Percentiles rank a stretch among this genome's conserved stretches.
These are phyloP conservation scores for Caradrina kadenii DNA, from an alignment of 2,888 invertebrate species.

Conservation along the genomic window DNA sequence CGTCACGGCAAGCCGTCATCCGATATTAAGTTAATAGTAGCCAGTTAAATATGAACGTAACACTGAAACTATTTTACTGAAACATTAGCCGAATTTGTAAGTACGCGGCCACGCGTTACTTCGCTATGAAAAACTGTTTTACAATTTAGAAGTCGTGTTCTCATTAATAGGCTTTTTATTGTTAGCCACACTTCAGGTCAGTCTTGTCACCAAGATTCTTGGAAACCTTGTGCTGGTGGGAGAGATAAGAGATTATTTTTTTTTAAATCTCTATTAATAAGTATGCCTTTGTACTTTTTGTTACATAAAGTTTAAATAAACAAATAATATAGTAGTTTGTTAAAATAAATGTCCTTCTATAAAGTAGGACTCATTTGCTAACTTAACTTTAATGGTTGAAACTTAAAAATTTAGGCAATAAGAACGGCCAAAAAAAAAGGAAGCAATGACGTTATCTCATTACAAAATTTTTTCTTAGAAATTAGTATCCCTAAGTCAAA, in stretches of 20 bases:
- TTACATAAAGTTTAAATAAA: too few relatives aligned
- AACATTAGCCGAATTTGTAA: conserved; percentile 44
- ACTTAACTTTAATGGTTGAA: too few relatives aligned
- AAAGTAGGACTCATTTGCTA: too few relatives aligned
- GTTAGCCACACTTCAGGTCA: not conserved
- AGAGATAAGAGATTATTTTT: not conserved
- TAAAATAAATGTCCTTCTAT: too few relatives aligned
- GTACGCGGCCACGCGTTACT: conserved; percentile 13
- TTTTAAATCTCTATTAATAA: not conserved
- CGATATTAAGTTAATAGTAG: conserved; percentile 47
- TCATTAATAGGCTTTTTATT: conserved; percentile 17
- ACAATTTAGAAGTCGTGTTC: conserved; percentile 30
- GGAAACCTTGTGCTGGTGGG: not conserved
- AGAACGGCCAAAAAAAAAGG: too few relatives aligned
- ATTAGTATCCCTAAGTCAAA: not conserved
- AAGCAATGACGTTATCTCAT: not conserved
- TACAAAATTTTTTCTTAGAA: not conserved
- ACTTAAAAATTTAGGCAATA: not conserved
- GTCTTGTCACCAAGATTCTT: not conserved
- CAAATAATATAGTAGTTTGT: too few relatives aligned
- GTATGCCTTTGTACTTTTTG: too few relatives aligned
- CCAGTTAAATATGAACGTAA: conserved; percentile 42
- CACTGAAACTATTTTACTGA: conserved; percentile 33
- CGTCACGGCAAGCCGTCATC: conserved; percentile 61
- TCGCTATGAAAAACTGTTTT: conserved; percentile 42